These are phyloP conservation scores for Leptobrachium leishanense DNA, from an alignment of 2,113 vertebrate species.

Conservation along the genomic window DNA sequence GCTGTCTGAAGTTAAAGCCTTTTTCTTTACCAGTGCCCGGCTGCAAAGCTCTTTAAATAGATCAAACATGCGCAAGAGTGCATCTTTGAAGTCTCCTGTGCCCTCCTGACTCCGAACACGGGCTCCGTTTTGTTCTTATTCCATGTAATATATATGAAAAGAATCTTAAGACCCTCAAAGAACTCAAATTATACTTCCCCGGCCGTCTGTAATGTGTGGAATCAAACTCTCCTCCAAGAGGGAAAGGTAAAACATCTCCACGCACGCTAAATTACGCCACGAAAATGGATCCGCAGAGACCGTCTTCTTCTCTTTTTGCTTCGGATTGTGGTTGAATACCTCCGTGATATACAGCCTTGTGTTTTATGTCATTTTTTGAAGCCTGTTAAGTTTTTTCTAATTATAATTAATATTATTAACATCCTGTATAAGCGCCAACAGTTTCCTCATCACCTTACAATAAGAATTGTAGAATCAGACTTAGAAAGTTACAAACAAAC, in stretches of 20 bases:
- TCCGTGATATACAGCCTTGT: no score
- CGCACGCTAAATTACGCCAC: not conserved
- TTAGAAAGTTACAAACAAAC: no score
- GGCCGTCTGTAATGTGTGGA: not conserved
- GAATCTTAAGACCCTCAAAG: not conserved
- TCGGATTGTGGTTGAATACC: no score
- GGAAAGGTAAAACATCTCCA: not conserved
- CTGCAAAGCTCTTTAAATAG: not conserved
- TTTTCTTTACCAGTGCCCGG: not conserved
- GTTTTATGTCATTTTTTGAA: no score
- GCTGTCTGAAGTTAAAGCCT: not conserved
- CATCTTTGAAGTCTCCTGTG: not conserved
- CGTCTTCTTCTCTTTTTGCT: no score
- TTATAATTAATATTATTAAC: no score
- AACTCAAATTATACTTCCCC: not conserved
- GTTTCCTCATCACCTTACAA: no score
- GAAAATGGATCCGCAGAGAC: not conserved
- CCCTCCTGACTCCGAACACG: not conserved
- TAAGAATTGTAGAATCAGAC: no score
- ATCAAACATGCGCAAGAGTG: not conserved
- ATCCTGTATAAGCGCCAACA: no score
- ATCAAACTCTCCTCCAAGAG: not conserved
- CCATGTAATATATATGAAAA: not conserved
- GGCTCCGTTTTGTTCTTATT: not conserved
- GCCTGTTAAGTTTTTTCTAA: no score